Percentiles rank a stretch among this genome's conserved stretches.
These are phyloP conservation scores for Sepioteuthis lessoniana DNA, from an alignment of 2,888 invertebrate species.

Conservation along the genomic window DNA sequence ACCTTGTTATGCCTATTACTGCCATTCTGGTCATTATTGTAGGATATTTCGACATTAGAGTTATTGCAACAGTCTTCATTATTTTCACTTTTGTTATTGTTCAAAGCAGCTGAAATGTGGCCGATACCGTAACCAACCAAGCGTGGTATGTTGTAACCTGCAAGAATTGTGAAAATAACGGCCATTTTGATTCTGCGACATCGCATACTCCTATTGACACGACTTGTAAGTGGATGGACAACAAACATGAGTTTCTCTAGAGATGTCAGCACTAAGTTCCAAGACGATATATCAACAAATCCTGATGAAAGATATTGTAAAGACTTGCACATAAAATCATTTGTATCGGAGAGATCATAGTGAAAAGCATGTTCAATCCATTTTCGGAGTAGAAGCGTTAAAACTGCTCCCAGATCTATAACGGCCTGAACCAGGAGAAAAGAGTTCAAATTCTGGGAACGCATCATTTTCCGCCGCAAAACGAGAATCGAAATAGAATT, in stretches of 20 bases:
- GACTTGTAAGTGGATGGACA: neutral
- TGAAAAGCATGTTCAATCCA: neutral
- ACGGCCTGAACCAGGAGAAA: neutral
- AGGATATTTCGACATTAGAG: neutral
- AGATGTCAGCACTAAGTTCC: neutral
- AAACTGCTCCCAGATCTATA: neutral
- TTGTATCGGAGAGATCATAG: neutral
- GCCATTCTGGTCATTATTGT: neutral
- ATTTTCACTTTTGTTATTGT: neutral
- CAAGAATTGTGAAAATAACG: neutral
- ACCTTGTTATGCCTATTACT: too few relatives aligned
- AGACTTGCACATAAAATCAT: neutral
- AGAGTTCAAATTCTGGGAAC: neutral
- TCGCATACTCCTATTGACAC: neutral
- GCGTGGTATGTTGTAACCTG: neutral
- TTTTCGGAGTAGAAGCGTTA: neutral
- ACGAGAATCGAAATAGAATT: neutral
- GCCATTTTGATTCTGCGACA: neutral
- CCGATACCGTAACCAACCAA: neutral
- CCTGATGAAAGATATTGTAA: neutral
- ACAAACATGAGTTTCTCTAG: neutral
- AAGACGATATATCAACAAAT: neutral
- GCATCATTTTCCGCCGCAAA: neutral
- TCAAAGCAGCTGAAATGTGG: neutral
- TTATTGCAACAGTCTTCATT: neutral